Conservation (phyloP, 2,797 vertebrate genomes). For the Peromyscus attwateri region DNA sequence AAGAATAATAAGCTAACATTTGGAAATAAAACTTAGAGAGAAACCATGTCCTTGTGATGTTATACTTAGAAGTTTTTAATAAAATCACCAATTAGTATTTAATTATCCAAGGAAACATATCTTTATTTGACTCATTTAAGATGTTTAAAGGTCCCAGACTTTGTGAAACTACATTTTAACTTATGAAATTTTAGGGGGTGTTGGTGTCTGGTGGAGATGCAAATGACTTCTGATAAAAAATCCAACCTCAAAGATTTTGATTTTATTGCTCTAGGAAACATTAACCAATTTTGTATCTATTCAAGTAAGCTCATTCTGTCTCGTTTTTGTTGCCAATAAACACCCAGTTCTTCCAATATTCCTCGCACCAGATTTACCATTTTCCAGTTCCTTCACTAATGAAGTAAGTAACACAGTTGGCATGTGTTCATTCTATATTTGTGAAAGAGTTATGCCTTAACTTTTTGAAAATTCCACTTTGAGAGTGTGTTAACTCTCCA, state of each 20-base stretch:
- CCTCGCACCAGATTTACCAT: not conserved
- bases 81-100: not conserved
- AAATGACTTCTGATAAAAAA: slow-evolving; percentile 50
- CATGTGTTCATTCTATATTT: slow-evolving; percentile 40
- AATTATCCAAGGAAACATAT: not conserved
- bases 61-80: not conserved
- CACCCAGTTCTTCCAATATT: slow-evolving; percentile 3
- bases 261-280: slow-evolving; percentile 34
- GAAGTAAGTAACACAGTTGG: slow-evolving; percentile 18
- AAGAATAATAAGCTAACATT: not conserved
- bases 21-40: slow-evolving; percentile 28
- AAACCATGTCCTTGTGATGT: not conserved
- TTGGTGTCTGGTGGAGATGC: slow-evolving; percentile 12
- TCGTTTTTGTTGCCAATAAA: slow-evolving; percentile 42
- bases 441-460: slow-evolving; percentile 5
- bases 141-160: slow-evolving; percentile 21
- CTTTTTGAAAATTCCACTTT: slow-evolving; percentile 22
- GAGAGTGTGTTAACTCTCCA: not conserved
- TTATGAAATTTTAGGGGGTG: not conserved
- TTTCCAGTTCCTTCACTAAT: slow-evolving; percentile 46
- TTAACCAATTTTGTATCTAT: slow-evolving; percentile 10
- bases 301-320: slow-evolving; percentile 25
- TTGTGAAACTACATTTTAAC: slow-evolving; percentile 52
- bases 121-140: slow-evolving; percentile 13
- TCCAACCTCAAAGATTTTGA: not conserved